Base-by-base conservation (phyloP, 1,140 invertebrate species). In the Amyelois transitella region DNA sequence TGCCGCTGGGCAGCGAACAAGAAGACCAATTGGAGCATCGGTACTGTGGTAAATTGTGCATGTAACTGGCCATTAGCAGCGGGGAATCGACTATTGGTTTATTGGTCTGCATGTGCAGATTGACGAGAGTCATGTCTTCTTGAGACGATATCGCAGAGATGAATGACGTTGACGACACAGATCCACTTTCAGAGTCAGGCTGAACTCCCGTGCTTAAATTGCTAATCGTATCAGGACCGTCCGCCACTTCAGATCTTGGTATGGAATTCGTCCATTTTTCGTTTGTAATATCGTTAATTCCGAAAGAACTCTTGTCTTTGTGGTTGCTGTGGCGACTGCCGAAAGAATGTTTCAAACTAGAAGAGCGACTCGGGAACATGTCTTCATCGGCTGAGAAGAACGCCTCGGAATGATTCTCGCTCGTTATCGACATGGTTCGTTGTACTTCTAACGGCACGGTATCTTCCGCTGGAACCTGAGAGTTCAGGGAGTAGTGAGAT, bases 41-140 rank as follows among this genome's bases (percentile, higher is more conserved):
- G 63, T 95, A 93, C 82, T 98, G 96, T 6, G 96, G 96, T 71
- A 99, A 90, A 84, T 98, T 97, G 70, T 94, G 95, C 59, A 96
- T 93, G 77, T 99, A 99, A 72, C 96, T 97, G 0, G 96, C 95
- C 96, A 99, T 97, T 0, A 99, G 88, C 18, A 99, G 82, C 0
- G 97, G 97, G 1, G 97, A 98, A 64, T 96, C 95, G 18, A 96
- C 94, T 56, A 99, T 98, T 0, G 96, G 95, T 70, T 97, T 96
- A 77, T 98, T 97, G 6, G 98, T 93, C 88, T 99, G 97, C 92
- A 96, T 96, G 71, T 98, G 96, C 5, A 99, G 89, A 90, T 99
- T 97, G 0, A 99, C 95, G 51, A 98, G 84, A 1, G 96, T 95
- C 74, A 97, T 94, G 72, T 98, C 96, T 85, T 97, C 96, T 78